Base-by-base conservation (phyloP, 1,140 invertebrate genomes). In the Penaeus indicus region DNA sequence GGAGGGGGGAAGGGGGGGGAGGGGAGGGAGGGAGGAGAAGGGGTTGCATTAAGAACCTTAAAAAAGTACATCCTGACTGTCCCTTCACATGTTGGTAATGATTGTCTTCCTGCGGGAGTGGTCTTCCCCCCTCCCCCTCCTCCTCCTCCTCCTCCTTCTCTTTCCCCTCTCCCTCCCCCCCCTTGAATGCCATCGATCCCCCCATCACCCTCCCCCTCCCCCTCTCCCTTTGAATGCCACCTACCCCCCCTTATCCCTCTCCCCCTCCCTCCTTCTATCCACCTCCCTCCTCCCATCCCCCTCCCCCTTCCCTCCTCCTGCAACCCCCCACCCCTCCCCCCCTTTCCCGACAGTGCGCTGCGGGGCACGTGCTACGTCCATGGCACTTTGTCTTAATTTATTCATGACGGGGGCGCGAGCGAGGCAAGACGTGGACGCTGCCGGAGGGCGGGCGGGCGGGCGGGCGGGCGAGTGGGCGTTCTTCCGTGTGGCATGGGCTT, bases 21-120 rank as follows among this genome's bases (percentile, higher is more conserved):
- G 22, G 11, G 27, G 63, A 38, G 63, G 54, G 22, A 32, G 62
- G 32, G 10, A 22, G 61, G 64, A 61, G 61, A 62, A 32, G 63
- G 81, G 81, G 81, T 62, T 38, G 79, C 86, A 87, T 81, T 87
- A 82, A 87, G 86, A 87, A 72, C 79, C 47, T 54, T 87, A 81
- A 86, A 86, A 87, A 87, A 87, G 86, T 87, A 87, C 86, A 87
- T 87, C 86, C 86, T 87, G 86, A 60, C 78, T 72, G 62, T 81
- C 86, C 78, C 86, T 87, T 77, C 63, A 87, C 86, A 82, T 80
- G 79, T 38, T 87, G 86, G 79, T 87, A 87, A 87, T 62, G 62
- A 87, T 78, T 78, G 27, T 81, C 78, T 87, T 87, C 86, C 86
- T 87, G 86, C 78, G 82, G 78, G 86, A 82, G 78, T 82, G 79